These are phyloP conservation scores for Temnothorax rugatulus DNA, from an alignment of 2,888 invertebrate genomes.

Conservation along the genomic window DNA sequence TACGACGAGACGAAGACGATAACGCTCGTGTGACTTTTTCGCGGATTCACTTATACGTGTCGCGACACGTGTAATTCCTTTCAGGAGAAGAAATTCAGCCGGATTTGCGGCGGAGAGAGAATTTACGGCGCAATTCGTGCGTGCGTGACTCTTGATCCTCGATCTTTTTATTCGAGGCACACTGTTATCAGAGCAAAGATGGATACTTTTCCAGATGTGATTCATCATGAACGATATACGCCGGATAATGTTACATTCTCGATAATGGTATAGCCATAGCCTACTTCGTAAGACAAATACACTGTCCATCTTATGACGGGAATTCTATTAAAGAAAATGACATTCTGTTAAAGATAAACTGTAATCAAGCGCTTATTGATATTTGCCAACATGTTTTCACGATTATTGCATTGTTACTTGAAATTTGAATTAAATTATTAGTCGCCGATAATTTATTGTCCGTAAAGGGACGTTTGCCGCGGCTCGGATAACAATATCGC, in stretches of 20 bases:
- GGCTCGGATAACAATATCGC: constrained; percentile 5
- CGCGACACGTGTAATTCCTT: constrained; percentile 23
- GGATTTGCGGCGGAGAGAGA: constrained; percentile 4
- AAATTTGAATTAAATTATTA: neutral
- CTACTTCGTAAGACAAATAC: neutral
- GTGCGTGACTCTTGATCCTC: neutral
- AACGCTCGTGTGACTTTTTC: constrained; percentile 10
- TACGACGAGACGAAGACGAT: neutral
- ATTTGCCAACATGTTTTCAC: neutral
- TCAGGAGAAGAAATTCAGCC: constrained; percentile 2
- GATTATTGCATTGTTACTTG: neutral
- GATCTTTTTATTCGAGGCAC: neutral
- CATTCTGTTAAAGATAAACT: neutral
- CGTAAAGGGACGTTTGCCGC: neutral
- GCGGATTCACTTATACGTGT: constrained; percentile 19
- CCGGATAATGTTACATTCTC: neutral
- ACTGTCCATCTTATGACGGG: neutral
- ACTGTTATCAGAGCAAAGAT: neutral
- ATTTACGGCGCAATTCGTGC: constrained; percentile 2
- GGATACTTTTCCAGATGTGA: neutral
- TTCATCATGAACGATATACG: neutral
- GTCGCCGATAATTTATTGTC: constrained; percentile 9
- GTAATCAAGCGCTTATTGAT: neutral
- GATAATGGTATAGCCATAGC: neutral
- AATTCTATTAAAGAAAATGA: neutral